phyloP scores from a whole-genome alignment of 2,113 vertebrate genomes.

The Serilophus lunatus region DNA sequence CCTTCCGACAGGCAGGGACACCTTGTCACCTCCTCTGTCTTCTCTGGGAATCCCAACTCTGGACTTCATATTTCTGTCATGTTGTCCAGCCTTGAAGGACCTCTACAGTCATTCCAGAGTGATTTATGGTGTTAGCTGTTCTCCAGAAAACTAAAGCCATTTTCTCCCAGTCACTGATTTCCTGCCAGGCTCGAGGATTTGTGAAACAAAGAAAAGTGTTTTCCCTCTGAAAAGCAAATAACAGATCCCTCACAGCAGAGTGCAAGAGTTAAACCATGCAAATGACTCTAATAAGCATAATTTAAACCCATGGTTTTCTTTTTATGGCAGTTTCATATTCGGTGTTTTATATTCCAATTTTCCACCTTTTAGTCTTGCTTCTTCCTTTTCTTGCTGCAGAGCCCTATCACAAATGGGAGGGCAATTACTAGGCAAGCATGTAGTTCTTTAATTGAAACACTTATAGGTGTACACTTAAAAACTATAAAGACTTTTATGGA shows the following conservation, averaged over 20 bases:
- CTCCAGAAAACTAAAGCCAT: neutral
- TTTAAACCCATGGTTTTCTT: constrained; percentile 62
- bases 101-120: neutral
- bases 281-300: constrained; percentile 63
- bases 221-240: neutral
- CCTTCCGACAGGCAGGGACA: neutral
- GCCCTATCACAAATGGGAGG: constrained; percentile 59
- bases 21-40: neutral
- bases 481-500: constrained; percentile 73
- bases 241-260: neutral
- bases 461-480: constrained; percentile 68
- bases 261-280: constrained; percentile 20
- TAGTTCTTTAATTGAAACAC: constrained; percentile 77
- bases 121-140: neutral
- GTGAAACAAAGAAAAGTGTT: neutral
- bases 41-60: neutral
- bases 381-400: constrained; percentile 30
- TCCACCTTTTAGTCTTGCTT: constrained; percentile 72
- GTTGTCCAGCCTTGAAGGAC: neutral
- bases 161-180: neutral
- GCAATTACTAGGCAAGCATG: constrained; percentile 66
- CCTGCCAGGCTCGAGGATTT: neutral
- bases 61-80: neutral
- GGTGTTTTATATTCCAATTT: constrained; percentile 71
- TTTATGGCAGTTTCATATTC: constrained; percentile 62